Evolutionary conservation across 2,797 vertebrate species (phyloP).

Genomic region (Arrhamphus sclerolepis): DNA sequence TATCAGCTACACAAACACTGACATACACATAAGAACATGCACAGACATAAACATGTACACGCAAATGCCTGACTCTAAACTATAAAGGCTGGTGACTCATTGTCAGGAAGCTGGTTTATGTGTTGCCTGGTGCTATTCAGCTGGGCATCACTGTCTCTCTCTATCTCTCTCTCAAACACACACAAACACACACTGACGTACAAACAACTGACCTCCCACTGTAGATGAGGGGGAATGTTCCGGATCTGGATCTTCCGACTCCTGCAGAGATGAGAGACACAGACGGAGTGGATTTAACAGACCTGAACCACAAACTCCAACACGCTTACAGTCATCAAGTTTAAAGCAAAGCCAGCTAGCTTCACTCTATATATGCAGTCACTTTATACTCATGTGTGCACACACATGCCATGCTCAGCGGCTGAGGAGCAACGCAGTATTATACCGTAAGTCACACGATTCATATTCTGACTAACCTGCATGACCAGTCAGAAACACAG

Average conservation of each 20-base stretch:
- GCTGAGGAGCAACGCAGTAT: constrained; percentile 7
- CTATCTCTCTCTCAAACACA: constrained; percentile 29
- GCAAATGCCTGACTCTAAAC: constrained; percentile 12
- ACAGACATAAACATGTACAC: constrained; percentile 23
- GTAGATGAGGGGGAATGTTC: constrained; percentile 95
- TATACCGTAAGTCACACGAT: background rate
- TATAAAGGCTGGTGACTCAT: constrained; percentile 58
- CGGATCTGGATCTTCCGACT: constrained; percentile 98
- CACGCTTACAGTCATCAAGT: constrained; percentile 43
- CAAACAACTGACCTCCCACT: constrained; percentile 92
- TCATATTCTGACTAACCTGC: constrained; percentile 13
- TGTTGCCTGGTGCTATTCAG: constrained; percentile 58
- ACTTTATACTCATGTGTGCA: background rate
- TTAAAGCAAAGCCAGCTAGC: constrained; percentile 33
- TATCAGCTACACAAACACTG: constrained; percentile 27
- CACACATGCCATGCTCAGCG: background rate
- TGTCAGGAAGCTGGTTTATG: constrained; percentile 53
- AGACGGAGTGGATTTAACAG: constrained; percentile 65
- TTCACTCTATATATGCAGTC: constrained; percentile 4
- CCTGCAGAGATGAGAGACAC: constrained; percentile 83
- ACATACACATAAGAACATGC: background rate
- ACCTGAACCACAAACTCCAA: constrained; percentile 61
- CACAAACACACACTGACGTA: constrained; percentile 35
- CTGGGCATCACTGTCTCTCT: constrained; percentile 44
- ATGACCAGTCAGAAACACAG: constrained; percentile 16